phyloP scores from a whole-genome alignment of 2,113 vertebrate genomes.

The Lampris megalopsis region DNA sequence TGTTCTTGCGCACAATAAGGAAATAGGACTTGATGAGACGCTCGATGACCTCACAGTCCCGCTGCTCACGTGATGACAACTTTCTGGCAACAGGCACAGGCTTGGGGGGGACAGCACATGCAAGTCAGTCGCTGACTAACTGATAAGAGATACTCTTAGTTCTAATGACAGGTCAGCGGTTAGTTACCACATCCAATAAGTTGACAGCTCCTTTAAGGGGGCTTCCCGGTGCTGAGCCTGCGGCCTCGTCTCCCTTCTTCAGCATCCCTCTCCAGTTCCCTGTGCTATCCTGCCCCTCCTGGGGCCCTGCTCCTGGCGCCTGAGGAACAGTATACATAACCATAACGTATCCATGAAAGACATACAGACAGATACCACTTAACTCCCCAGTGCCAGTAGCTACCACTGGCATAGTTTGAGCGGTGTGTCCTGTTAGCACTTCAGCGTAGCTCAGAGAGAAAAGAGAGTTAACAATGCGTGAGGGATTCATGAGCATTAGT shows the following conservation, averaged over 20 bases:
- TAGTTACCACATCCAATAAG: constrained; percentile 92
- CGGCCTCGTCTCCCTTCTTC: constrained; percentile 92
- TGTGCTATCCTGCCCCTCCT: constrained; percentile 84
- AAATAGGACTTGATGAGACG: constrained; percentile 99
- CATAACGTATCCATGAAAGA: background rate
- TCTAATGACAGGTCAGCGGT: background rate
- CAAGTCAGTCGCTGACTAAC: background rate
- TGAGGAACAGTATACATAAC: constrained; percentile 24
- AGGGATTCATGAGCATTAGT: background rate
- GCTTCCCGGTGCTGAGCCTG: constrained; percentile 87
- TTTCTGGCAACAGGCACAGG: constrained; percentile 97
- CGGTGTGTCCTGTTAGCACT: background rate
- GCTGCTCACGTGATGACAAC: constrained; percentile 95
- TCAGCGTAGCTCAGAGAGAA: constrained; percentile 10
- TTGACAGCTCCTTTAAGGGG: constrained; percentile 95
- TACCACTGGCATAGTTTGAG: background rate
- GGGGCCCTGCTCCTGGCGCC: constrained; percentile 70
- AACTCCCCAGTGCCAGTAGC: background rate
- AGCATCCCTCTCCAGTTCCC: constrained; percentile 97
- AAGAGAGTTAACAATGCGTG: background rate
- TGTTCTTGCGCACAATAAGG: constrained; percentile 98
- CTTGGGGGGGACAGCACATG: constrained; percentile 63
- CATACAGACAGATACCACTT: background rate
- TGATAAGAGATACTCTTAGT: background rate
- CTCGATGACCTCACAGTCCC: constrained; percentile 99